Percentiles rank a stretch among this genome's conserved stretches.
phyloP scores from a whole-genome alignment of 2,797 vertebrate species.

The Spinibarbus caldwelli region DNA sequence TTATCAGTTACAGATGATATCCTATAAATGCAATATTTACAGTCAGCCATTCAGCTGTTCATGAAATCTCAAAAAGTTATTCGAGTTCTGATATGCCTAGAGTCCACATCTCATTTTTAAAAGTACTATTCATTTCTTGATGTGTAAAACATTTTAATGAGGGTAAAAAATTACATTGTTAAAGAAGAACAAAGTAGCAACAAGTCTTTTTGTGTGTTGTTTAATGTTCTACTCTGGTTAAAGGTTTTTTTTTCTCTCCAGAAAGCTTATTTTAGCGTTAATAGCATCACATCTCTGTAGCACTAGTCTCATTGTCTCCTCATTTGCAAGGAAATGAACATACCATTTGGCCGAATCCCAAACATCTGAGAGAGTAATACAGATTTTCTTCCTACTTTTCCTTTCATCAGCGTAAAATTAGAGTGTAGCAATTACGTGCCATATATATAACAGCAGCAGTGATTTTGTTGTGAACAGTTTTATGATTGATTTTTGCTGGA shows the following conservation, averaged over 20 bases:
- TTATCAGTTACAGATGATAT: neutral
- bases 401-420: slow-evolving; percentile 14
- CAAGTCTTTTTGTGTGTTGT: neutral
- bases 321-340: slow-evolving; percentile 47
- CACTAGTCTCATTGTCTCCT: slow-evolving; percentile 4
- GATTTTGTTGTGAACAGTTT: slow-evolving; percentile 19
- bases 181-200: neutral
- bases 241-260: neutral
- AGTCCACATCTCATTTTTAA: neutral
- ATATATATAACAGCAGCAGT: slow-evolving; percentile 5
- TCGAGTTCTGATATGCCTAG: neutral
- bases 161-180: neutral
- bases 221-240: slow-evolving; percentile 1
- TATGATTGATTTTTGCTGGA: slow-evolving; percentile 21
- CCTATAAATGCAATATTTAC: neutral
- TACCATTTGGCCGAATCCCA: neutral
- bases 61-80: neutral
- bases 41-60: neutral
- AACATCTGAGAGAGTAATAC: slow-evolving; percentile 11
- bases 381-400: neutral
- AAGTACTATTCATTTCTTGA: neutral
- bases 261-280: slow-evolving; percentile 27
- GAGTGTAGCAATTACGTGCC: neutral
- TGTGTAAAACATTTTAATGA: neutral
- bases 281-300: slow-evolving; percentile 20